Percentiles rank a stretch among this genome's conserved stretches.
phyloP scores from a whole-genome alignment of 2,888 invertebrate species.

The Julus scandinavius region DNA sequence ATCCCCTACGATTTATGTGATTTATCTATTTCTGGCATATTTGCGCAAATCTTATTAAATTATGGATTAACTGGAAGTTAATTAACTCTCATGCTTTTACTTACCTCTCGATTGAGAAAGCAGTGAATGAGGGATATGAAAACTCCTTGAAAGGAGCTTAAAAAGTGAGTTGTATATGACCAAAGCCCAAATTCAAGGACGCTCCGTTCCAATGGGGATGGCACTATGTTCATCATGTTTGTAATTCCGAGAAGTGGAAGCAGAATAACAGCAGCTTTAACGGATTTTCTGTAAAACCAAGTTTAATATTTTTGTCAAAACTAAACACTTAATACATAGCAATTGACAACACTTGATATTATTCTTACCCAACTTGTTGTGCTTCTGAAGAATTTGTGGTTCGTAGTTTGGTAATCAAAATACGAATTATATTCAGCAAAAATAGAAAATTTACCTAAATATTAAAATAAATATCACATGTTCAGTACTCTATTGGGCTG shows the following conservation, averaged over 20 bases:
- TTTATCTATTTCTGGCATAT: neutral
- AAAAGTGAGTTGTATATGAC: conserved; percentile 81
- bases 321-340: neutral
- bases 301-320: neutral
- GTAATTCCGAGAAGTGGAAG: conserved; percentile 60
- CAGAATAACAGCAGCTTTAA: conserved; percentile 59
- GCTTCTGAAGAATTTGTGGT: conserved; percentile 79
- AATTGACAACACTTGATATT: neutral
- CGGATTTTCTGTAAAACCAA: conserved; percentile 58
- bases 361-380: conserved; percentile 72
- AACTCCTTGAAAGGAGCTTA: conserved; percentile 86
- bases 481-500: neutral
- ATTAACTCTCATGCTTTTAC: neutral
- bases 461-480: conserved; percentile 50
- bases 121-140: conserved; percentile 84
- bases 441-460: conserved; percentile 81
- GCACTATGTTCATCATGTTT: conserved; percentile 78
- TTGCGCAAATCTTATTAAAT: neutral
- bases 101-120: conserved; percentile 84
- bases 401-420: conserved; percentile 79
- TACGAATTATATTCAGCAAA: conserved; percentile 81
- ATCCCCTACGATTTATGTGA: neutral
- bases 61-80: neutral
- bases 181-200: conserved; percentile 80
- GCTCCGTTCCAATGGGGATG: conserved; percentile 75